Evolutionary conservation across 2,888 invertebrate species (phyloP).

Genomic region (Argyresthia goedartella): DNA sequence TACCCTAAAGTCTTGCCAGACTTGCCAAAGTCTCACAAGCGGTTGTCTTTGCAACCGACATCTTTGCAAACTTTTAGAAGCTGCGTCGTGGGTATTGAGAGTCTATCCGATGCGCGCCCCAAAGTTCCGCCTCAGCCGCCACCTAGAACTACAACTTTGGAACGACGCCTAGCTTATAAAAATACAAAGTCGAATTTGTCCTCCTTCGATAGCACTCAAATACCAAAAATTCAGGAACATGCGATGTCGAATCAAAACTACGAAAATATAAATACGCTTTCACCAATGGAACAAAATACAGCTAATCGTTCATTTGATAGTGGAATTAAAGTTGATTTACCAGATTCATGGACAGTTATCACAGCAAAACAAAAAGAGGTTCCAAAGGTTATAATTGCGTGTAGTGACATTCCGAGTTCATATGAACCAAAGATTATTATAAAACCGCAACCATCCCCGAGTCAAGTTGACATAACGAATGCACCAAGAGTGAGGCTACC

Average conservation of each 20-base stretch:
- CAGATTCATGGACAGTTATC: slow-evolving; percentile 14
- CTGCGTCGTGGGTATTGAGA: slow-evolving; percentile 32
- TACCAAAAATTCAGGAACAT: slow-evolving; percentile 29
- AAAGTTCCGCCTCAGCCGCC: slow-evolving; percentile 80
- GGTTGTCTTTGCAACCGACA: slow-evolving; percentile 75
- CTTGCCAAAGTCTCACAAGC: slow-evolving; percentile 71
- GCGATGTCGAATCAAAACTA: slow-evolving; percentile 29
- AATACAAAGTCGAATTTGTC: slow-evolving; percentile 44
- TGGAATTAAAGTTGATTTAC: background rate
- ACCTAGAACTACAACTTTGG: slow-evolving; percentile 79
- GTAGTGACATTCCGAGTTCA: slow-evolving; percentile 48
- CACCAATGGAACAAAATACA: slow-evolving; percentile 16
- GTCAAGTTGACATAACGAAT: slow-evolving; percentile 35
- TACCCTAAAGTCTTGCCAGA: slow-evolving; percentile 91
- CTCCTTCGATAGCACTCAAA: slow-evolving; percentile 38
- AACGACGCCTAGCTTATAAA: slow-evolving; percentile 63
- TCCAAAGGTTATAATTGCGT: slow-evolving; percentile 63
- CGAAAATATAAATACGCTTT: slow-evolving; percentile 46
- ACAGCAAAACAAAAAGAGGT: slow-evolving; percentile 33
- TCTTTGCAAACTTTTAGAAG: slow-evolving; percentile 49
- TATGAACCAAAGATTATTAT: slow-evolving; percentile 74
- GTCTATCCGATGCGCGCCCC: slow-evolving; percentile 33
- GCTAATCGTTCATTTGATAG: slow-evolving; percentile 30
- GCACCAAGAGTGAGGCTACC: slow-evolving; percentile 64
- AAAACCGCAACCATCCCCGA: slow-evolving; percentile 57